phyloP scores from a whole-genome alignment of 2,797 vertebrate species.

The Poecilia wingei region DNA sequence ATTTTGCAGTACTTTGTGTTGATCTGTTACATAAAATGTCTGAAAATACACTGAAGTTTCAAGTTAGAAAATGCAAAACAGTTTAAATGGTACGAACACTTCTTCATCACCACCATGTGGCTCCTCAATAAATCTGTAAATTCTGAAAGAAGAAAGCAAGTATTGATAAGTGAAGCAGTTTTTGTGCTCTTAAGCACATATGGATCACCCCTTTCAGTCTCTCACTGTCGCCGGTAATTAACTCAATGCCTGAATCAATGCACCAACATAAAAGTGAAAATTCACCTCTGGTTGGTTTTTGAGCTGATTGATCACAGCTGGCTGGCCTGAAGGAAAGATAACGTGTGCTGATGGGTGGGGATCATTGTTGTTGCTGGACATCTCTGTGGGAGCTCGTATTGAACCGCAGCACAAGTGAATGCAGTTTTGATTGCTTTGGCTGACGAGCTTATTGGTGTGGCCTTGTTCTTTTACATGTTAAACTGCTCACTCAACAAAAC shows the following conservation, averaged over 20 bases:
- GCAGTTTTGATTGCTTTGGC: constrained; percentile 64
- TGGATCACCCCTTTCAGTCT: constrained; percentile 53
- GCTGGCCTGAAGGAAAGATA: constrained; percentile 37
- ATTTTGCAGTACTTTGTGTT: background rate
- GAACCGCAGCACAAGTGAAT: constrained; percentile 61
- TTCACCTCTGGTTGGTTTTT: constrained; percentile 68
- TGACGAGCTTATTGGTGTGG: constrained; percentile 47
- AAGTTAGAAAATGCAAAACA: background rate
- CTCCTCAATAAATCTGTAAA: background rate
- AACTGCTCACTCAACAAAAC: constrained; percentile 45
- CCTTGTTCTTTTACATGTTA: constrained; percentile 57
- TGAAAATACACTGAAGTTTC: background rate
- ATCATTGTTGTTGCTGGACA: constrained; percentile 63
- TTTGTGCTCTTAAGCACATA: constrained; percentile 44
- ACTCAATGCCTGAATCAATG: constrained; percentile 73
- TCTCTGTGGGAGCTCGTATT: constrained; percentile 37
- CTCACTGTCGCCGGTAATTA: constrained; percentile 67
- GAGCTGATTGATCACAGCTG: constrained; percentile 57
- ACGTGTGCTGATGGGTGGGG: constrained; percentile 23
- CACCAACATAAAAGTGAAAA: constrained; percentile 63
- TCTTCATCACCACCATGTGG: background rate
- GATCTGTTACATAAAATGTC: background rate
- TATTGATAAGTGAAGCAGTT: constrained; percentile 36
- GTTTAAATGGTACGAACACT: background rate
- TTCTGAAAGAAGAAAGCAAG: constrained; percentile 10